These are phyloP conservation scores for Eptesicus fuscus DNA, from an alignment of 2,113 vertebrate species.

Conservation along the genomic window DNA sequence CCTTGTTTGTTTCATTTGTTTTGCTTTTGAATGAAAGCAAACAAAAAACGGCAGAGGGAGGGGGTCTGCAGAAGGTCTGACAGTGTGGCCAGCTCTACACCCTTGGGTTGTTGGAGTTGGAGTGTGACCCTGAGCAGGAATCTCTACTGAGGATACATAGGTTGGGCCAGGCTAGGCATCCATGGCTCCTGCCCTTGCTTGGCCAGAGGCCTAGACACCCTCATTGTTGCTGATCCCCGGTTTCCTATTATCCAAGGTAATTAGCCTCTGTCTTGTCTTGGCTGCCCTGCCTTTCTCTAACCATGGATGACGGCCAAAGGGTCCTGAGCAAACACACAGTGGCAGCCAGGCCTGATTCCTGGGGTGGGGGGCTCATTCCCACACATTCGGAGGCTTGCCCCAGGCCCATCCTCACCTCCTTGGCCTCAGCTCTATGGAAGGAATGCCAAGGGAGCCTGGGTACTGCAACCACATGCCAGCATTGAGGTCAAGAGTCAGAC, in stretches of 20 bases:
- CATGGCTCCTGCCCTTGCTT: not conserved
- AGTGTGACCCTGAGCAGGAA: not conserved
- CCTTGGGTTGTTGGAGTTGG: not conserved
- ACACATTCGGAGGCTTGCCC: conserved; percentile 56
- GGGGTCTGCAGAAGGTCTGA: conserved; percentile 43
- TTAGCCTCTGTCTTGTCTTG: conserved; percentile 68
- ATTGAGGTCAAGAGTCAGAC: not conserved
- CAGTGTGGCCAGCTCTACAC: conserved; percentile 40
- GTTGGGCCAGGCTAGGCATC: not conserved
- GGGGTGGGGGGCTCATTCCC: conserved; percentile 52
- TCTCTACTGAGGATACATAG: not conserved
- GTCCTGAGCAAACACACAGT: conserved; percentile 40
- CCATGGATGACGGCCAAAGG: conserved; percentile 66
- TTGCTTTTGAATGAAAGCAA: conserved; percentile 74
- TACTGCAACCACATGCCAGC: not conserved
- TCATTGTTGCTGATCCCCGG: conserved; percentile 18
- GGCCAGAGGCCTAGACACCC: conserved; percentile 22
- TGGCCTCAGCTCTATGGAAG: conserved; percentile 46
- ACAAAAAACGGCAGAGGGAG: conserved; percentile 28
- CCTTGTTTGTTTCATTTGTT: conserved; percentile 76
- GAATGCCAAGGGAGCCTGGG: not conserved
- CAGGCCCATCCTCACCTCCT: conserved; percentile 42
- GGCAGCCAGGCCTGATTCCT: conserved; percentile 63
- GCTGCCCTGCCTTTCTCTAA: conserved; percentile 65
- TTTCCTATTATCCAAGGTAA: conserved; percentile 69